A percentile compares a stretch with the other conserved stretches of the same genome.
phyloP scores from a whole-genome alignment of 2,888 invertebrate species.

The Drosophila ezoana region DNA sequence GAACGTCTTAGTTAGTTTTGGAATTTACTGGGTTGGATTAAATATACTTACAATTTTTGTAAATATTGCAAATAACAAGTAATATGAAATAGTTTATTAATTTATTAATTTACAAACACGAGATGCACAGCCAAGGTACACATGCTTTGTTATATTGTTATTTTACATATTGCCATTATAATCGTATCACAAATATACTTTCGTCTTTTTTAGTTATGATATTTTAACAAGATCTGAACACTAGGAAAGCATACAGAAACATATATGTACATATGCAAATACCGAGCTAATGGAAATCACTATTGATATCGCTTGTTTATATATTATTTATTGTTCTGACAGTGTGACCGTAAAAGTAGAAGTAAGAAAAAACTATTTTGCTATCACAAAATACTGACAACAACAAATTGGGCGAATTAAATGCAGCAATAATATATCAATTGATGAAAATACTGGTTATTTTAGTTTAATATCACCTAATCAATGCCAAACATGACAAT shows the following conservation, averaged over 20 bases:
- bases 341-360: constrained; percentile 17
- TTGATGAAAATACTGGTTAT: neutral
- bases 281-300: too few species aligned
- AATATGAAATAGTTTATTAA: neutral
- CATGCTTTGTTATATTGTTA: neutral
- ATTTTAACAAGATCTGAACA: too few species aligned
- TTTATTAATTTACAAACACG: constrained; percentile 1
- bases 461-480: neutral
- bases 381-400: constrained; percentile 4
- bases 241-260: neutral
- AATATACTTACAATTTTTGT: constrained; percentile 6
- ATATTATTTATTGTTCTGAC: neutral
- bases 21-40: neutral
- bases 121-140: neutral
- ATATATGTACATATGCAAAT: neutral
- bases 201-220: neutral
- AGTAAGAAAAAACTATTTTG: neutral
- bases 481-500: neutral
- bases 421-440: neutral
- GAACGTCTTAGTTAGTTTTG: neutral
- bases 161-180: constrained; percentile 1
- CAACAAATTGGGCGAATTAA: neutral
- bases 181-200: neutral
- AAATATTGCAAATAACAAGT: neutral
- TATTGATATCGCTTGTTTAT: constrained; percentile 5